Percentiles rank a stretch among this genome's conserved stretches.
phyloP scores from a whole-genome alignment of 2,888 invertebrate species.

The Athrips mouffetella region DNA sequence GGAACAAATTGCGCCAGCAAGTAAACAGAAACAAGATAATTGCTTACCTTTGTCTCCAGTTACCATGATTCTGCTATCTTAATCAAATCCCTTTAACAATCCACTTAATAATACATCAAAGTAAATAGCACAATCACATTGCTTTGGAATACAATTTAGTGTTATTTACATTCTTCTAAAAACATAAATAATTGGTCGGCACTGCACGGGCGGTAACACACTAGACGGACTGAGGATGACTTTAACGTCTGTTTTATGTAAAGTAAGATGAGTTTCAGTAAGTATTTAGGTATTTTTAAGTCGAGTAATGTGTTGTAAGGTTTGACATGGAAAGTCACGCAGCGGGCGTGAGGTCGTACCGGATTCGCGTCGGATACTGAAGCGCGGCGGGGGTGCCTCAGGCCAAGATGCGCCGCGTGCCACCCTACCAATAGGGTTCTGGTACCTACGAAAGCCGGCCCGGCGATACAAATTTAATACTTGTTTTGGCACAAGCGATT shows the following conservation, averaged over 20 bases:
- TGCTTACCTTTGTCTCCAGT: constrained; percentile 12
- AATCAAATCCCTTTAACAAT: constrained; percentile 17
- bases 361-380: constrained; percentile 60
- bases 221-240: neutral
- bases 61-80: constrained; percentile 1
- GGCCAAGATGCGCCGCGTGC: constrained; percentile 39
- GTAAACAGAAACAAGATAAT: constrained; percentile 7
- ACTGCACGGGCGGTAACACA: constrained; percentile 20
- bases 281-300: constrained; percentile 7
- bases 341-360: constrained; percentile 46
- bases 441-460: constrained; percentile 33
- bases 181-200: constrained; percentile 25
- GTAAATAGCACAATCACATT: constrained; percentile 25
- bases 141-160: constrained; percentile 16
- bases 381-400: constrained; percentile 45
- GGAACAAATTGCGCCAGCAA: constrained; percentile 6
- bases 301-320: constrained; percentile 50
- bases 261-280: constrained; percentile 17
- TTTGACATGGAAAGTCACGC: constrained; percentile 29
- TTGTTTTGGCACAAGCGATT: constrained; percentile 77
- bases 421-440: constrained; percentile 41
- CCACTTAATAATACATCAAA: constrained; percentile 20
- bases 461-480: constrained; percentile 77
- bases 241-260: neutral
- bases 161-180: constrained; percentile 25